Percentiles rank a stretch among this genome's conserved stretches.
Conservation (phyloP, 2,113 vertebrate species). For the Synchiropus splendidus region DNA sequence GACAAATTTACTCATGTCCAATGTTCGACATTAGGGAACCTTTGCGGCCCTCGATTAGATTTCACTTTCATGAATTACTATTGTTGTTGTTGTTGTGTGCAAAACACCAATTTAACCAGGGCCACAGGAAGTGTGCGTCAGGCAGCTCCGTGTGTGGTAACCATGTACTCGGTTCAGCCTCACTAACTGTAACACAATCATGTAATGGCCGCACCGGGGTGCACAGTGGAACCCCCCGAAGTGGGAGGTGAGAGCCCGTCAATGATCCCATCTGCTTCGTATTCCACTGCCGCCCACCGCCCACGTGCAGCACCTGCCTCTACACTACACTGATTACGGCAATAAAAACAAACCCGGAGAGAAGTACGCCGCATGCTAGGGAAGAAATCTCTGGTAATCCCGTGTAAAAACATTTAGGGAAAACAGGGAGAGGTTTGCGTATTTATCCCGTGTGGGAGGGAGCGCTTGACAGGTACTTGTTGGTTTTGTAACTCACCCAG, state of each 20-base stretch:
- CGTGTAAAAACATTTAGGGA: constrained; percentile 1
- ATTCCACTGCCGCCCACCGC: constrained; percentile 32
- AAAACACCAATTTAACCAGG: no score
- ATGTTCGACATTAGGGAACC: no score
- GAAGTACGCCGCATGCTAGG: background rate
- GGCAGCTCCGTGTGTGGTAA: no score
- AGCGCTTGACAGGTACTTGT: constrained; percentile 53
- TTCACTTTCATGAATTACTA: no score
- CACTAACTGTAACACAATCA: constrained; percentile 35
- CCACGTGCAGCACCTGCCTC: constrained; percentile 35
- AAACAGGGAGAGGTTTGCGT: background rate
- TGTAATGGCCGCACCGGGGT: constrained; percentile 4
- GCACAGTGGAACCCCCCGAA: constrained; percentile 13
- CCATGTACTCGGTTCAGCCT: constrained; percentile 16
- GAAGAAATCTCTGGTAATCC: constrained; percentile 4
- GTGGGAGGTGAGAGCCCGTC: constrained; percentile 18
- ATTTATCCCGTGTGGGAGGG: constrained; percentile 28
- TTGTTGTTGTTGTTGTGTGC: no score
- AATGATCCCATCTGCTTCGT: constrained; percentile 53
- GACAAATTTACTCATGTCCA: no score
- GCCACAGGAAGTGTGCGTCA: no score
- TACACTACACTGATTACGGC: constrained; percentile 25
- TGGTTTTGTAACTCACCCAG: constrained; percentile 56
- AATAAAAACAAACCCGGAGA: constrained; percentile 12
- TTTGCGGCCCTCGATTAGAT: no score